Conservation (phyloP, 1,140 invertebrate genomes). For the Adoxophyes honmai region DNA sequence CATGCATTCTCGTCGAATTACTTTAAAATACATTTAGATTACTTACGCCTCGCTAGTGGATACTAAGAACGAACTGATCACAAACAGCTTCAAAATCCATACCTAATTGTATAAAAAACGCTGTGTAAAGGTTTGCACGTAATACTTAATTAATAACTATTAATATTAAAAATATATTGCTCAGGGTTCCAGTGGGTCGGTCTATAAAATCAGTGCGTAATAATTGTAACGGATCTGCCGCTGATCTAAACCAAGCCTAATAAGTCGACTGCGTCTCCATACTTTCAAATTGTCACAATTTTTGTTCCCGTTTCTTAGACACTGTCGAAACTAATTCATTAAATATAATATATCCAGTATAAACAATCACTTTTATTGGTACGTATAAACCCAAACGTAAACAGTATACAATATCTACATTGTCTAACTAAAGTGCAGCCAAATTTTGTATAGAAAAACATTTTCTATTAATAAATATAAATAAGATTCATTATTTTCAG, state of each 20-base stretch:
- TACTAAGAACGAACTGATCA: constrained; percentile 59
- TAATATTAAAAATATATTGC: constrained; percentile 72
- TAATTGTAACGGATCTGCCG: constrained; percentile 29
- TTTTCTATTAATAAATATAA: constrained; percentile 12
- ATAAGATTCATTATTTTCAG: constrained; percentile 33
- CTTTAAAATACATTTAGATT: constrained; percentile 26
- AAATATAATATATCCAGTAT: constrained; percentile 13
- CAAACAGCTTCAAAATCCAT: constrained; percentile 53
- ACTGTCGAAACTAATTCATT: constrained; percentile 8
- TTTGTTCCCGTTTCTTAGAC: constrained; percentile 15
- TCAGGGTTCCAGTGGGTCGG: constrained; percentile 71
- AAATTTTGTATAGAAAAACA: constrained; percentile 13
- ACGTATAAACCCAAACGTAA: not conserved
- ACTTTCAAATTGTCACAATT: not conserved
- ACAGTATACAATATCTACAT: not conserved
- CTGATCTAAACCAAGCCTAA: constrained; percentile 8
- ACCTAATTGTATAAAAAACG: constrained; percentile 61
- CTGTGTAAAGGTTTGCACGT: constrained; percentile 61
- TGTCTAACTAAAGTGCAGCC: constrained; percentile 12
- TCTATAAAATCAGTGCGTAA: constrained; percentile 65
- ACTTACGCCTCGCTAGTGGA: constrained; percentile 45
- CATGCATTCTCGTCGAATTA: constrained; percentile 39
- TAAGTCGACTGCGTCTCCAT: not conserved
- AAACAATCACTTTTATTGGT: constrained; percentile 9
- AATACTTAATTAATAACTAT: constrained; percentile 64